These are phyloP conservation scores for Natator depressus DNA, from an alignment of 2,113 vertebrate genomes.

Conservation along the genomic window DNA sequence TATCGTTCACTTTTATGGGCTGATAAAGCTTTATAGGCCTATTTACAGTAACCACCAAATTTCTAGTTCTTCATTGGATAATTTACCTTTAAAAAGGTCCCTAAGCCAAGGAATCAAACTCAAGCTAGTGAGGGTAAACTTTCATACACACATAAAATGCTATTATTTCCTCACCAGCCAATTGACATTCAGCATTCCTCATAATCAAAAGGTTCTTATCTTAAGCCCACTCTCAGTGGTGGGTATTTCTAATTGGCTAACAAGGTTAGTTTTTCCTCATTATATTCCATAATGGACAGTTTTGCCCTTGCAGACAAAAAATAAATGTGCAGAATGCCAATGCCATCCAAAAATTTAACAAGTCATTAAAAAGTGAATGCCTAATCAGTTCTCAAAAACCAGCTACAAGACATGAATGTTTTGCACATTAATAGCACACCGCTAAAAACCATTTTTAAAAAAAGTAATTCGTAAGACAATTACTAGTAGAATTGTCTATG, in stretches of 20 bases:
- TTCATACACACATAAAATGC: neutral
- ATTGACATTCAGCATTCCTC: neutral
- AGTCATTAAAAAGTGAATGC: neutral
- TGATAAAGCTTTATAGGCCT: neutral
- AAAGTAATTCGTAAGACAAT: neutral
- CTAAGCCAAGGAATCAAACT: neutral
- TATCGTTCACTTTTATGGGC: neutral
- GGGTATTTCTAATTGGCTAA: neutral
- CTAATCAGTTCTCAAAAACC: neutral
- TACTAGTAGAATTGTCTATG: neutral
- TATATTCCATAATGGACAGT: neutral
- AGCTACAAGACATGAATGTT: neutral
- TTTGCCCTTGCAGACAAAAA: neutral
- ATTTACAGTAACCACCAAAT: neutral
- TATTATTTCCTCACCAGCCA: neutral
- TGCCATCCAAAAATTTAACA: neutral
- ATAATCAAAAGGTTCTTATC: neutral
- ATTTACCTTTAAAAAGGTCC: neutral
- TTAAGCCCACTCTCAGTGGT: neutral
- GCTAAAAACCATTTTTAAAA: neutral
- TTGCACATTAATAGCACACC: neutral
- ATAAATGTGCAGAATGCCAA: neutral
- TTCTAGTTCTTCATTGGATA: neutral
- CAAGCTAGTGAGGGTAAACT: neutral
- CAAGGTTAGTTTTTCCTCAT: neutral